Conservation (phyloP, 1,140 invertebrate genomes). For the Semibalanus balanoides region DNA sequence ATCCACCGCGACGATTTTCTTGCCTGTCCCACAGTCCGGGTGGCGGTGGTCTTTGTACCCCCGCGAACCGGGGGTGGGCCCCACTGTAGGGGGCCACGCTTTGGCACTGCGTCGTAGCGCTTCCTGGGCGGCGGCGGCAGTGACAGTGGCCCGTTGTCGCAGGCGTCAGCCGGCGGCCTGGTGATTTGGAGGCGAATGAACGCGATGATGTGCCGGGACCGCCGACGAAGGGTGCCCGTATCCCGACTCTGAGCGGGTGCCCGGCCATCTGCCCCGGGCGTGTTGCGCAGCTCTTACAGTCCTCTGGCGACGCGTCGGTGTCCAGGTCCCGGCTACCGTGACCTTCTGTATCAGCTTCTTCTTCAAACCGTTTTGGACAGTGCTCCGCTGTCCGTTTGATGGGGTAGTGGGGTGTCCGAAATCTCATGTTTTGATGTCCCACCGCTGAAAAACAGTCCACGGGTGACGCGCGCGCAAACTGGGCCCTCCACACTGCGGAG, state of each 20-base stretch:
- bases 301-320: conserved; percentile 7
- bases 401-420: conserved; percentile 11
- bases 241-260: background rate
- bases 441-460: conserved; percentile 4
- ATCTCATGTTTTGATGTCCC: background rate
- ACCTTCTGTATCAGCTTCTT: conserved; percentile 13
- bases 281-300: conserved; percentile 6
- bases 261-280: background rate
- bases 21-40: too few species aligned
- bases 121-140: background rate
- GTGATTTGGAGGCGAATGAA: background rate
- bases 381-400: conserved; percentile 11
- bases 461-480: background rate
- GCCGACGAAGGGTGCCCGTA: conserved; percentile 5
- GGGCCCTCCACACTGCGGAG: background rate
- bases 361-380: conserved; percentile 12
- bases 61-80: too few species aligned
- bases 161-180: background rate
- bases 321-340: background rate
- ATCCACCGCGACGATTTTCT: too few species aligned
- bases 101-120: background rate
- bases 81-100: background rate
- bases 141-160: background rate
- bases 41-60: too few species aligned
- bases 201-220: background rate